Base-by-base conservation (phyloP, 2,888 invertebrate species). In the Lamproptera curius region DNA sequence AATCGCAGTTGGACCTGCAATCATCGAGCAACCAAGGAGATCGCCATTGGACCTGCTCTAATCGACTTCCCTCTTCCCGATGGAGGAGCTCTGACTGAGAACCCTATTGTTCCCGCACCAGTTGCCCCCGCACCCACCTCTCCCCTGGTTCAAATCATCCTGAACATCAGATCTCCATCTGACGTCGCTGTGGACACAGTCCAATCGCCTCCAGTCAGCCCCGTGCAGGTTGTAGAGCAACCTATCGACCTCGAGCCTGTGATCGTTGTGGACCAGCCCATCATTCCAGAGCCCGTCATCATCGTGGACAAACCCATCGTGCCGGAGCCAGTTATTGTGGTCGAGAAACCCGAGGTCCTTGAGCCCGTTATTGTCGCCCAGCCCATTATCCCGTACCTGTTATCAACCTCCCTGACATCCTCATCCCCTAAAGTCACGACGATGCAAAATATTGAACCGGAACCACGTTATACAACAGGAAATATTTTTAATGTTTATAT, bases 81-180 rank as follows among this genome's bases (percentile, higher is more conserved):
- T 1, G 23, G 38, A 1, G 3, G 2, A 9, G 28, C 28, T 9
- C 9, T 28, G 28, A 28, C 9, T 10, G 40, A 9, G 36, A 38
- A 35, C 26, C 48, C 46, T 8, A 16, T 41, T 10, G 20, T 26
- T 4, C 48, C 51, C 23, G 40, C 42, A 9, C 35, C 51, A 13
- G 35, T n/a, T 14, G 26, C 1, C n/a, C 43, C 43, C 1, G n/a
- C 43, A 28, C 6, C 9, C 33, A 46, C 40, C 37, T 43, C 57
- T 40, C 64, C 64, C 13, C 61, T 63, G 10, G 59, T 62, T 14
- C 60, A 65, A 52, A 59, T 65, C 53, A 54, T 65, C 35, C 20
- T 57, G 16, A 62, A 60, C 41, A 28, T 57, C 16, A 39, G 37
- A 4, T 42, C 37, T 14, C 47, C 47, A 10, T 28, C 28, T 28